Evolutionary conservation across 2,113 vertebrate species (phyloP), one percentile per base, ranked within the genome.

Genomic region (Eonycteris spelaea): DNA sequence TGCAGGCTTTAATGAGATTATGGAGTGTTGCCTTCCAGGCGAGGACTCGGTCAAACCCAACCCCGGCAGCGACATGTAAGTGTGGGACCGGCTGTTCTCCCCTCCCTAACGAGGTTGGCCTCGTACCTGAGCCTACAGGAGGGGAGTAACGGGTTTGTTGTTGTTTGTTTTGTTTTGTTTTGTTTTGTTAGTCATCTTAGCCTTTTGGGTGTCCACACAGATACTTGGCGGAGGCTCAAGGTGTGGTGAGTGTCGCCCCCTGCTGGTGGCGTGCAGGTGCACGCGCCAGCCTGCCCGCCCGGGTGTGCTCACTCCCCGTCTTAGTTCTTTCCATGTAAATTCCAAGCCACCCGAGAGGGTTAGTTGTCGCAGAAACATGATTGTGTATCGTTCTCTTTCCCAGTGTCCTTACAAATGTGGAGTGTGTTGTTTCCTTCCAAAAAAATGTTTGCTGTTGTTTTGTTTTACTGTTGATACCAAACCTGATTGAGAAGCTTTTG

Each of bases 1-100:
- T 74, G 99, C 99, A n/a, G 99, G 98, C 79, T 99, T 99, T 97
- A 99, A 99, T 91, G 99, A 99, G 90, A 99, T 99, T 87, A 99
- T 99, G 99, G 99, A 99, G 98, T 99, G 98, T 24, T 99, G 99
- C 53, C 98, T 99, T 79, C 98, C 99, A 3, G 94, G 48, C 6
- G 99, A 99, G 97, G 98, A 98, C 70, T 93, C 98, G 0, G 95
- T 99, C 96, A 99, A 99, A 95, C 99, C 99, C 11, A 98, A 96
- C 89, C 99, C 99, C 0, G 98, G 97, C 97, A 99, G 99, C 0
- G 99, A 99, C 98, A 99, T 99, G 99, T 99, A 97, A 99, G 99
- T 99, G 91, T 59, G 94, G 77, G 86, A 55, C 19, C 22, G 57
- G 51, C 4, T 1, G 0, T 8, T 26, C 45, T 48, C 3, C 0